Base-by-base conservation (phyloP, 2,113 vertebrate species). In the Chlorodrepanis virens region DNA sequence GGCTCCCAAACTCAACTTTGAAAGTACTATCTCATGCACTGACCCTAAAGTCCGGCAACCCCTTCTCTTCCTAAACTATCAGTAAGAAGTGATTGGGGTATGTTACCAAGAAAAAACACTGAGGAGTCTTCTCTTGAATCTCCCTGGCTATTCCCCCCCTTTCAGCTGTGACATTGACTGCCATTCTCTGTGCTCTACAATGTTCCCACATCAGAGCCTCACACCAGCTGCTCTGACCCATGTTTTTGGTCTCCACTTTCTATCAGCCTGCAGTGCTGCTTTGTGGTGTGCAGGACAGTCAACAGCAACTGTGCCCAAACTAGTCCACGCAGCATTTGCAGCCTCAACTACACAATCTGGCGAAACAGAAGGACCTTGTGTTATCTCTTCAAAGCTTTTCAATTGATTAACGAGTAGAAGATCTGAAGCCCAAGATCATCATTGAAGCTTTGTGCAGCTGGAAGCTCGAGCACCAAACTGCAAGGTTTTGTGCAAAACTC, bases 301-400 rank as follows among this genome's bases (percentile, higher is more conserved):
- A 40, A 47, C 5, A 24, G 59, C 40, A 64, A 49, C 81, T 42
- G 23, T 0, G 0, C 27, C 16, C 29, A 45, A 3, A 9, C 0
- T 2, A 81, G 20, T 21, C 42, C 47, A 78, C 29, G 9, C 0
- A 0, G 10, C 54, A 54, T 57, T 11, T 63, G 25, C 45, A 47
- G n/a, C 33, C 47, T 23, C 1, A 3, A 33, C 17, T 33, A 33
- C 12, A 6, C 18, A 45, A 42, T 35, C 67, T 9, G 39, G 28
- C 0, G 2, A 79, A 79, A 68, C 21, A 29, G 35, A 63, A 79
- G 18, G 42, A 47, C 22, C 33, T 68, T 52, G 9, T 6, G 17
- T 42, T 60, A 19, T 14, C 14, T 72, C 59, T 69, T 72, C 40
- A 60, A 79, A 80, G 20, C 18, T 37, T 71, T 15, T 76, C 2